phyloP scores from a whole-genome alignment of 2,113 vertebrate species.

The Lophura nycthemera region DNA sequence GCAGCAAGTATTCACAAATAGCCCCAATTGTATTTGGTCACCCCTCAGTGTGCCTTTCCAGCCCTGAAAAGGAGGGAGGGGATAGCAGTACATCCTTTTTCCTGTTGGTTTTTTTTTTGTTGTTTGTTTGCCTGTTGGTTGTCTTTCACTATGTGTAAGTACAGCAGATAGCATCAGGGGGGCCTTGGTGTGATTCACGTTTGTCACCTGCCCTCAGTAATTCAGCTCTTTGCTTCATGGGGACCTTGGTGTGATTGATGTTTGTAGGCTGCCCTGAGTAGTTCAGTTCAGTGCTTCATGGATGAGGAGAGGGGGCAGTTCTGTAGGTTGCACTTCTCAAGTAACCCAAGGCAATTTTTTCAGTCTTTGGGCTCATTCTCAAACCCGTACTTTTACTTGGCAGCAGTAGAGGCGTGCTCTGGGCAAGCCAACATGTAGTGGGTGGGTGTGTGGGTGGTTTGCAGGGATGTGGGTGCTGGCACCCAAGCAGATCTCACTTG shows the following conservation, averaged over 20 bases:
- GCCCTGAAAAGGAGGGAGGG: not conserved
- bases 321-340: not conserved
- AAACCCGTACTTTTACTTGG: not conserved
- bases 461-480: not conserved
- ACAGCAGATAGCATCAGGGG: not conserved
- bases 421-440: accelerated
- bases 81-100: not conserved
- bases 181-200: not conserved
- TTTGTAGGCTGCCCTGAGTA: not conserved
- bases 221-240: accelerated
- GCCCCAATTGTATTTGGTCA: not conserved
- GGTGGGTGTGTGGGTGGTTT: not conserved
- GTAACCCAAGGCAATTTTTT: not conserved
- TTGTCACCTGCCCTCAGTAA: not conserved
- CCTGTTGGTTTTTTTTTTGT: not conserved
- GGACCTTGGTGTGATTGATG: not conserved
- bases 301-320: not conserved
- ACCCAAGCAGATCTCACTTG: not conserved
- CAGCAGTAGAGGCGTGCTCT: not conserved
- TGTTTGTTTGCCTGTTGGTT: not conserved
- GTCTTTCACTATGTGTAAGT: not conserved
- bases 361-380: not conserved
- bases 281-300: accelerated
- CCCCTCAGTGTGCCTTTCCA: not conserved
- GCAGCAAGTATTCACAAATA: not conserved